These are phyloP conservation scores for Serranus cabrilla DNA, from an alignment of 2,797 vertebrate genomes.

Conservation along the genomic window DNA sequence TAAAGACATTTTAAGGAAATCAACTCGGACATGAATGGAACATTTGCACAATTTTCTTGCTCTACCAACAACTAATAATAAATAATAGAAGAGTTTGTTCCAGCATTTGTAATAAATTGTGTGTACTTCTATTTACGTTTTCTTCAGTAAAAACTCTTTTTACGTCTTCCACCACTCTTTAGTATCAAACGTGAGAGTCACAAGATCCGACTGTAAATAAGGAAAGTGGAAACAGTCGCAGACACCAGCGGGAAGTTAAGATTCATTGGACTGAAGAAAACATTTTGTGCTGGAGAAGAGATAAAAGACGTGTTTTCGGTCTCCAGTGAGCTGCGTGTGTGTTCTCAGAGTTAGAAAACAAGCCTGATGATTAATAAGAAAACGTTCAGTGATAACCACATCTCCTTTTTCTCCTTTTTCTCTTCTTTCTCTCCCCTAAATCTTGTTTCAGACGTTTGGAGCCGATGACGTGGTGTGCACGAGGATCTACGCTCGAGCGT, in stretches of 20 bases:
- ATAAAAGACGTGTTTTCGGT: accelerated
- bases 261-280: neutral
- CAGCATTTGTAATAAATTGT: too few species aligned
- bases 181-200: neutral
- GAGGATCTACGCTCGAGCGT: constrained; percentile 92
- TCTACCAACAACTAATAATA: too few species aligned
- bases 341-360: neutral
- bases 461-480: constrained; percentile 97
- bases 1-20: too few species aligned
- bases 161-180: too few species aligned
- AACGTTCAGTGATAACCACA: neutral
- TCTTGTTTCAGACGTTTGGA: constrained; percentile 91
- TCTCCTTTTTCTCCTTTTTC: neutral
- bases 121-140: too few species aligned
- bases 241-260: accelerated
- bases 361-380: neutral
- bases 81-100: too few species aligned
- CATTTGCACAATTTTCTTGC: too few species aligned
- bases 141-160: too few species aligned
- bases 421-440: neutral
- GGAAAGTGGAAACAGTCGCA: neutral
- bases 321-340: neutral
- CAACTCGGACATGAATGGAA: too few species aligned
- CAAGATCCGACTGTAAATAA: neutral
- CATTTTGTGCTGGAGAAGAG: neutral